Evolutionary conservation across 2,797 vertebrate species (phyloP), one percentile per base, ranked within the genome.

Genomic region (Dendrocincla fuliginosa): DNA sequence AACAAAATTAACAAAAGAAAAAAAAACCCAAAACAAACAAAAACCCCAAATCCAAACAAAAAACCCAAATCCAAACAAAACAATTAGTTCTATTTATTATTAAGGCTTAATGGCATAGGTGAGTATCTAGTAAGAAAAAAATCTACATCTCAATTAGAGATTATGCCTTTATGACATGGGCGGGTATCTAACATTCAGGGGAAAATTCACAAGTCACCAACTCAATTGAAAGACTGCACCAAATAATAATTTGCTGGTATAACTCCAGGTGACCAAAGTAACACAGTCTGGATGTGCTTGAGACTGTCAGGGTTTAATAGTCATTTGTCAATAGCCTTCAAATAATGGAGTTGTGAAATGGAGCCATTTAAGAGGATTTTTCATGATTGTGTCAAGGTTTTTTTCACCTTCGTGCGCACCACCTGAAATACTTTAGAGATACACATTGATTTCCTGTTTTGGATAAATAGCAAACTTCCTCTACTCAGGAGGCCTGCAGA

Each of bases 381-480:
- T 68, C 87, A 55, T 0, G 1, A 46, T 5, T 50, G 13, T 59
- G 42, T 64, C 32, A 75, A 71, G 76, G 11, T 63, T 71, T 68
- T 77, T 84, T 89, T 71, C 33, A 49, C 71, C 70, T 77, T 68
- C 37, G 49, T 2, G 1, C 42, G 46, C 24, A 77, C 30, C 52
- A 84, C 65, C 57, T 63, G 74, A 90, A 79, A 49, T 63, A 76
- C 49, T 94, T 94, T 37, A 82, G 74, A 90, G 91, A 93, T 84
- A 89, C n/a, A 79, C 65, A 63, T 41, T 32, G 33, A 70, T 89
- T 90, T 91, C 67, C 70, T 91, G 59, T 70, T 90, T 82, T 82
- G 78, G 55, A 82, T 84, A 90, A 82, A 82, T 32, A 87, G 44
- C 33, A 67, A 75, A 87, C 18, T 53, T 88, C 47, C 52, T 35